Evolutionary conservation across 1,140 invertebrate species (phyloP).

Genomic region (Aphelenchoides besseyi): DNA sequence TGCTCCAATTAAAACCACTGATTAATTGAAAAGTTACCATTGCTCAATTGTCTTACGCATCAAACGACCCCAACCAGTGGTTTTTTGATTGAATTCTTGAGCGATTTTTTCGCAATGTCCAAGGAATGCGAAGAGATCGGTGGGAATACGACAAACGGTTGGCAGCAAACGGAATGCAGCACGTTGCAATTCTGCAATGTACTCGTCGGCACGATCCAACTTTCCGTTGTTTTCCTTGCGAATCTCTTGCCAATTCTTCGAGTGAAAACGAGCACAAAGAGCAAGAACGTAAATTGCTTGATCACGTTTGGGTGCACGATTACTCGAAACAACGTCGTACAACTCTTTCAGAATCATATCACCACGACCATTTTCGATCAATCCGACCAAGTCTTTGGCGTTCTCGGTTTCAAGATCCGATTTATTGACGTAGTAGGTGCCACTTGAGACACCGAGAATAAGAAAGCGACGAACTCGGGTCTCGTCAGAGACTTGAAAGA

Average conservation of each 20-base stretch:
- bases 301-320: slow-evolving; percentile 56
- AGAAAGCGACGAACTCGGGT: slow-evolving; percentile 63
- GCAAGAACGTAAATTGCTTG: slow-evolving; percentile 62
- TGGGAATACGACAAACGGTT: slow-evolving; percentile 63
- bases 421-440: slow-evolving; percentile 58
- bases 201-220: slow-evolving; percentile 32
- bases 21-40: slow-evolving; percentile 5
- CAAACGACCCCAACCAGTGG: slow-evolving; percentile 53
- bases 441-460: slow-evolving; percentile 58
- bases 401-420: slow-evolving; percentile 60
- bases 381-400: slow-evolving; percentile 50
- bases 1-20: not conserved
- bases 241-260: slow-evolving; percentile 27
- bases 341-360: slow-evolving; percentile 59
- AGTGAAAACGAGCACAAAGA: slow-evolving; percentile 56
- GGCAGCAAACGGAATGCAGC: slow-evolving; percentile 28
- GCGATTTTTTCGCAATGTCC: slow-evolving; percentile 55
- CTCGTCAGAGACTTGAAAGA: slow-evolving; percentile 60
- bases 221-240: not conserved
- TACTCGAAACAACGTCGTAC: slow-evolving; percentile 56
- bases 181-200: slow-evolving; percentile 33
- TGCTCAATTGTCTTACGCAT: slow-evolving; percentile 32
- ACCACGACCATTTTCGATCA: slow-evolving; percentile 60
- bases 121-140: slow-evolving; percentile 64
- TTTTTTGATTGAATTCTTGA: slow-evolving; percentile 17